Percentiles rank a stretch among this genome's conserved stretches.
Conservation (phyloP, 2,113 vertebrate species). For the Mesoclemmys tuberculata region DNA sequence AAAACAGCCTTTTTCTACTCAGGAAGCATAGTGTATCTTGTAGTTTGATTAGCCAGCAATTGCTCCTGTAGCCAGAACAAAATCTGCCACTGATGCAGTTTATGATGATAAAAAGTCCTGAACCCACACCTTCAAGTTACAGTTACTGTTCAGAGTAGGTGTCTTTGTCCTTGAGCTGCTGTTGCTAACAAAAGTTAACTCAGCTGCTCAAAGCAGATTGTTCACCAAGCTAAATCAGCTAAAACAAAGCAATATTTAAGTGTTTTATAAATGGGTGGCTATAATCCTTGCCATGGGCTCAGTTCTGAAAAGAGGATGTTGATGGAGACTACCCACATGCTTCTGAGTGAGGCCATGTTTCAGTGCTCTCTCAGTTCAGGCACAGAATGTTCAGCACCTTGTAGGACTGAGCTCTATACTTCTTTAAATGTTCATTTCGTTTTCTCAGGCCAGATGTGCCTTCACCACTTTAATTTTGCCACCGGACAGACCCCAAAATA, state of each 20-base stretch:
- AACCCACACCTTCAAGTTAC: not conserved
- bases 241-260: not conserved
- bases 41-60: not conserved
- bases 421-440: not conserved
- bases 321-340: not conserved
- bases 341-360: not conserved
- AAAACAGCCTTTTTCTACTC: not conserved
- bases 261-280: not conserved
- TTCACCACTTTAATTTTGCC: not conserved
- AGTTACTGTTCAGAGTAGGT: not conserved
- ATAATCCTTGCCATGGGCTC: not conserved
- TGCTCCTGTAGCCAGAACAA: not conserved
- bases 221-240: not conserved
- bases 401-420: not conserved
- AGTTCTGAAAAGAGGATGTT: conserved; percentile 1
- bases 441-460: not conserved
- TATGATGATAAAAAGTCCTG: not conserved
- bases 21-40: not conserved
- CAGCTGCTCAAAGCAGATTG: not conserved
- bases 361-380: fast-evolving
- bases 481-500: not conserved
- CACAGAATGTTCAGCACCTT: not conserved
- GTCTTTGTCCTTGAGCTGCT: conserved; percentile 1
- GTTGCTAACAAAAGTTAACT: not conserved
- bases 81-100: not conserved